These are phyloP conservation scores for Arrhamphus sclerolepis DNA, from an alignment of 2,797 vertebrate species.

Conservation along the genomic window DNA sequence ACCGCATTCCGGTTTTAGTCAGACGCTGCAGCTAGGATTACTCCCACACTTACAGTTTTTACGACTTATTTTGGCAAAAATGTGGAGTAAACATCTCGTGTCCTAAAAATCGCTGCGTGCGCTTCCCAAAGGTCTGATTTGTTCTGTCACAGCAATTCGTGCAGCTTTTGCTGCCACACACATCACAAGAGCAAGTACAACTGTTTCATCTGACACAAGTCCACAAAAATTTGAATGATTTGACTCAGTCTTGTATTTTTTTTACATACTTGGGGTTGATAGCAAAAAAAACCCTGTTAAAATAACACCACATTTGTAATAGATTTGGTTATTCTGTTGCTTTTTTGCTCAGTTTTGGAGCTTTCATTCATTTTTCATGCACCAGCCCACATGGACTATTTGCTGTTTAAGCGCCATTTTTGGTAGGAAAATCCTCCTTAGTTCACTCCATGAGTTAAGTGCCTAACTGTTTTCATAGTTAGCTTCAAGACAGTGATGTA, in stretches of 20 bases:
- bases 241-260: background rate
- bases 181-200: conserved; percentile 3
- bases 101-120: background rate
- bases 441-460: background rate
- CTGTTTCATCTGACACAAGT: background rate
- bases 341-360: background rate
- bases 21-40: conserved; percentile 9
- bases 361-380: background rate
- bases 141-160: background rate
- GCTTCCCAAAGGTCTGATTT: background rate
- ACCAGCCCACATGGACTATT: background rate
- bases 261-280: too few species aligned
- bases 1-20: conserved; percentile 20
- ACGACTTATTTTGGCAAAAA: conserved; percentile 13
- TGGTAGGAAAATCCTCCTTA: background rate
- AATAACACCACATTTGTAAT: background rate
- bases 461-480: background rate
- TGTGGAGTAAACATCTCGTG: background rate
- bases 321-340: background rate
- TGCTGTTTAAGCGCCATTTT: background rate
- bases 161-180: conserved; percentile 11
- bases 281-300: background rate
- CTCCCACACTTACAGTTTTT: conserved; percentile 12
- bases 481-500: too few species aligned
- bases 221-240: background rate